Conservation (phyloP, 1,140 invertebrate species). For the Lepidostoma basale region DNA sequence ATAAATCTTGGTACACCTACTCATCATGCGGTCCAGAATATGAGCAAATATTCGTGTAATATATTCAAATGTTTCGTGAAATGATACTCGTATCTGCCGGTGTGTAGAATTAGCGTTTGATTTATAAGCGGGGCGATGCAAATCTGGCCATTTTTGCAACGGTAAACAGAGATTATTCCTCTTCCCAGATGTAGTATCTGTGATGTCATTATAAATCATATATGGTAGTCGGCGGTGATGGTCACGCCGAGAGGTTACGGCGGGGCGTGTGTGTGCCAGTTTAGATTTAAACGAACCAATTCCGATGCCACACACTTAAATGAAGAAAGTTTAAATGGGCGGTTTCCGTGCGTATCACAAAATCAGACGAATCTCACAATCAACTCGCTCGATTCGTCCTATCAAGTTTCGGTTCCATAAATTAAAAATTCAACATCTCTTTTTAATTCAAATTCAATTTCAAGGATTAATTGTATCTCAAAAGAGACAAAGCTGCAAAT, state of each 20-base stretch:
- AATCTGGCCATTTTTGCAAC: constrained; percentile 19
- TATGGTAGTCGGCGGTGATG: background rate
- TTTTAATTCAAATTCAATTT: too few relatives aligned
- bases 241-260: background rate
- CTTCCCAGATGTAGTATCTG: constrained; percentile 1
- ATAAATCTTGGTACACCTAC: constrained; percentile 7
- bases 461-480: too few relatives aligned
- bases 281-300: background rate
- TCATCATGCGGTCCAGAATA: background rate
- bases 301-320: background rate
- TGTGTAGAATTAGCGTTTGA: background rate
- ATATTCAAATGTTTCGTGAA: background rate
- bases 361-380: too few relatives aligned
- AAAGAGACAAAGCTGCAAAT: too few relatives aligned
- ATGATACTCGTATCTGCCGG: background rate
- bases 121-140: constrained; percentile 19
- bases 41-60: too few relatives aligned
- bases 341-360: too few relatives aligned
- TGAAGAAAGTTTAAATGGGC: too few relatives aligned
- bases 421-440: too few relatives aligned
- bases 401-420: too few relatives aligned
- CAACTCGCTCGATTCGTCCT: too few relatives aligned
- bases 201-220: constrained; percentile 20
- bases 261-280: background rate
- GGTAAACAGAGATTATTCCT: constrained; percentile 1